Conservation (phyloP, 2,888 invertebrate genomes). For the Lasioglossum oenotherae region DNA sequence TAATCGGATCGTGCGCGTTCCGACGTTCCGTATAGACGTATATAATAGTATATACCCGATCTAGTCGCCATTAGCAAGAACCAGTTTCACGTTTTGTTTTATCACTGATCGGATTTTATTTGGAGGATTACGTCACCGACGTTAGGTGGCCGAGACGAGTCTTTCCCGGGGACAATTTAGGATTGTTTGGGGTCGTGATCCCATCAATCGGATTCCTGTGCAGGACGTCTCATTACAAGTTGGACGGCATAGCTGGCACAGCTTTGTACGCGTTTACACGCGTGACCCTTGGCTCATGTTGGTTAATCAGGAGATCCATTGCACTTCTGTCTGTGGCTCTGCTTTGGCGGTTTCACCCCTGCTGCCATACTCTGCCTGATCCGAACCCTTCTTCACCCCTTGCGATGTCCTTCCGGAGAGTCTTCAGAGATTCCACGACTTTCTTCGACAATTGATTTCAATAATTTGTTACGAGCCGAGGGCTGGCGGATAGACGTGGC, state of each 20-base stretch:
- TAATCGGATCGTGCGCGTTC: not conserved
- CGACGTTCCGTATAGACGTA: not conserved
- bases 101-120: not conserved
- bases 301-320: slow-evolving; percentile 54
- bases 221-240: slow-evolving; percentile 51
- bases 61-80: not conserved
- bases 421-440: too few relatives aligned
- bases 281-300: slow-evolving; percentile 35
- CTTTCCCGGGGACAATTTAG: slow-evolving; percentile 10
- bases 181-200: slow-evolving; percentile 24
- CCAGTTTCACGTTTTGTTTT: not conserved
- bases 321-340: slow-evolving; percentile 12
- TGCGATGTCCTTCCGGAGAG: not conserved
- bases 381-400: not conserved
- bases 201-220: slow-evolving; percentile 47
- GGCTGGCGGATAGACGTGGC: too few relatives aligned
- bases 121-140: not conserved
- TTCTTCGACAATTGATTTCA: too few relatives aligned
- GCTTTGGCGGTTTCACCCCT: not conserved
- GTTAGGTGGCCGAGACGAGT: not conserved
- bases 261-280: slow-evolving; percentile 47
- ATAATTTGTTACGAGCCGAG: too few relatives aligned
- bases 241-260: slow-evolving; percentile 23
- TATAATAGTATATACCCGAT: not conserved
- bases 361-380: not conserved